Evolutionary conservation across 1,140 invertebrate species (phyloP), one percentile per base, ranked within the genome.

Genomic region (Lutraria rhynchaena): DNA sequence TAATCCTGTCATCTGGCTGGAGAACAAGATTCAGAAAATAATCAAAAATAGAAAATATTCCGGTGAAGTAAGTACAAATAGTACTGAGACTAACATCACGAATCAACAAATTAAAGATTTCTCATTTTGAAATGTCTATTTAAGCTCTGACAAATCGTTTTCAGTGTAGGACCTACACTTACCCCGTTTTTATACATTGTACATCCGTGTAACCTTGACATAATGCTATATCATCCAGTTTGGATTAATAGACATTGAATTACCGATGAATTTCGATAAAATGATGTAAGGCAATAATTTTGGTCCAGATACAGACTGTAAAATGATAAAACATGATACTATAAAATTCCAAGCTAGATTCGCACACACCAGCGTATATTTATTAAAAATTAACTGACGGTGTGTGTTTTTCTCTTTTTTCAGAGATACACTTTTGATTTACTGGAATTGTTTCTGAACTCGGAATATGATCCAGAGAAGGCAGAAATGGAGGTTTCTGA

Each of bases 1-100:
- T 51, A 91, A 91, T 63, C 89, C 90, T 13, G 88, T 90, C 0
- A 89, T 87, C 60, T 91, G 90, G 89, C 78, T 91, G 51, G 90
- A 91, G 49, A 83, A 88, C 13, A 63, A 81, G 35, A 63, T 90
- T 65, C 71, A 76, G 19, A 69, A 58, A 29, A 76, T 88, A 17
- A 77, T 91, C 2, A 29, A 86, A 29, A 78, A 83, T 27, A 83
- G 88, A 60, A 89, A 89, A 83, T 51, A 60, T 41, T 69, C 55
- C 1, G 24, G 71, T 24, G 82, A 73, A 80, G 84, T 85, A 82
- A 71, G 74, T 46, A 29, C 0, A n/a, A n/a, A n/a, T n/a, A n/a
- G n/a, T n/a, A n/a, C n/a, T n/a, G n/a, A n/a, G n/a, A n/a, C n/a
- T n/a, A n/a, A n/a, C n/a, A n/a, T n/a, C n/a, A n/a, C n/a, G n/a